These are phyloP conservation scores for Danaus plexippus DNA, from an alignment of 1,140 invertebrate genomes.

Conservation along the genomic window DNA sequence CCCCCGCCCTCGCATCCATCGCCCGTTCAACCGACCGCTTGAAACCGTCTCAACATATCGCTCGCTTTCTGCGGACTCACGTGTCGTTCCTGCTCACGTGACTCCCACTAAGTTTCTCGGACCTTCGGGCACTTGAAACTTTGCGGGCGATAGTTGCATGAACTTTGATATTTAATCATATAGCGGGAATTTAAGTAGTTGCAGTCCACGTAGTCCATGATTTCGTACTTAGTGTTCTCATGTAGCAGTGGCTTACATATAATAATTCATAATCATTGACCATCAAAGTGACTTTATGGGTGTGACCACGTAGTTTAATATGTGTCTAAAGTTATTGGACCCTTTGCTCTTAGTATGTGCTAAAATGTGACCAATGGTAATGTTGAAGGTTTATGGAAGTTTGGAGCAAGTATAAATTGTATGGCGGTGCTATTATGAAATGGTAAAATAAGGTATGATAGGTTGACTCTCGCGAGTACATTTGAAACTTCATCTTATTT, in stretches of 20 bases:
- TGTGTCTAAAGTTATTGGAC: constrained; percentile 10
- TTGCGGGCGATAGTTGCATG: constrained; percentile 10
- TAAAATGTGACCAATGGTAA: constrained; percentile 21
- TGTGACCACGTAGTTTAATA: constrained; percentile 14
- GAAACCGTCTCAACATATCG: constrained; percentile 25
- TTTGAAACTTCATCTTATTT: constrained; percentile 26
- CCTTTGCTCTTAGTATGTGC: constrained; percentile 16
- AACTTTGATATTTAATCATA: constrained; percentile 12
- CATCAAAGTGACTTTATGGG: constrained; percentile 9
- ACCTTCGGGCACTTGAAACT: too few relatives aligned
- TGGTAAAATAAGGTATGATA: constrained; percentile 50
- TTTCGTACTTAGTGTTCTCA: constrained; percentile 14
- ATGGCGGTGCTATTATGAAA: constrained; percentile 65
- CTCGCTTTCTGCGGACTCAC: constrained; percentile 22
- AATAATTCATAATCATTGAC: too few relatives aligned
- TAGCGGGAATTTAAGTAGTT: constrained; percentile 9
- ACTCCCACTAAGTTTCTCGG: constrained; percentile 2
- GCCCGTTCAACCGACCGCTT: constrained; percentile 28
- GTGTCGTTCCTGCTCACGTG: constrained; percentile 11
- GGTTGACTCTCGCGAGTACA: constrained; percentile 32
- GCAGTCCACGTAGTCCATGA: constrained; percentile 17
- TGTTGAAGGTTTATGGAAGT: constrained; percentile 17
- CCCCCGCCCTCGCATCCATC: constrained; percentile 16
- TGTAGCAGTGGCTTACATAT: constrained; percentile 9
- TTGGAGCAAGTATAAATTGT: constrained; percentile 32